phyloP scores from a whole-genome alignment of 2,113 vertebrate genomes.

The Pyrgilauda ruficollis region DNA sequence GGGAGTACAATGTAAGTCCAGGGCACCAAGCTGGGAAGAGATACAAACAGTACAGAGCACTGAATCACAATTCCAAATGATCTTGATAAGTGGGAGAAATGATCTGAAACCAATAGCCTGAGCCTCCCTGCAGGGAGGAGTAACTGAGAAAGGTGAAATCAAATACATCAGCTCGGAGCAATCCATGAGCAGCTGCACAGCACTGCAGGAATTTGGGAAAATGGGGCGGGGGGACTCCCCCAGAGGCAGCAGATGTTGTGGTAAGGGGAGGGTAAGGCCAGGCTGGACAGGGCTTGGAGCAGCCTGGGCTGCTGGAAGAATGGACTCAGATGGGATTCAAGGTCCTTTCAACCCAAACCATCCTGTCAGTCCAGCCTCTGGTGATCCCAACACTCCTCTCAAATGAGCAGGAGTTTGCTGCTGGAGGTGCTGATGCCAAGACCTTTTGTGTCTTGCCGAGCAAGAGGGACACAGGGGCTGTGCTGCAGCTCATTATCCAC shows the following conservation, averaged over 20 bases:
- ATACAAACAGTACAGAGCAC: neutral
- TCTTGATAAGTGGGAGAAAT: constrained; percentile 12
- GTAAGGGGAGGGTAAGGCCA: neutral
- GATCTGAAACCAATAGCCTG: neutral
- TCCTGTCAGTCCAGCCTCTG: neutral
- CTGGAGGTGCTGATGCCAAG: neutral
- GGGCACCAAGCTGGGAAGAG: constrained; percentile 8
- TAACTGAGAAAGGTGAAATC: neutral
- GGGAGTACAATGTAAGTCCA: neutral
- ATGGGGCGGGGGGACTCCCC: neutral
- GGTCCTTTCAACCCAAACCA: neutral
- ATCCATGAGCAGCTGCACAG: neutral
- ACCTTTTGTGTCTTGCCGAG: neutral
- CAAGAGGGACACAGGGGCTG: rapidly evolving
- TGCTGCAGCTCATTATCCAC: neutral
- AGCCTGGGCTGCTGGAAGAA: neutral
- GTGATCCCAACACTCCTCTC: neutral
- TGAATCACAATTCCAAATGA: neutral
- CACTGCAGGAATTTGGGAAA: neutral
- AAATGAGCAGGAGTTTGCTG: neutral
- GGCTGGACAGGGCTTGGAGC: neutral
- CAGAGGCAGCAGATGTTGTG: neutral
- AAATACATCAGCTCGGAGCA: neutral
- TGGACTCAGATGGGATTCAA: neutral
- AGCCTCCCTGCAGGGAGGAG: neutral